Base-by-base conservation (phyloP, 92 coral and sea anemone species). In the Ricordea florida region DNA sequence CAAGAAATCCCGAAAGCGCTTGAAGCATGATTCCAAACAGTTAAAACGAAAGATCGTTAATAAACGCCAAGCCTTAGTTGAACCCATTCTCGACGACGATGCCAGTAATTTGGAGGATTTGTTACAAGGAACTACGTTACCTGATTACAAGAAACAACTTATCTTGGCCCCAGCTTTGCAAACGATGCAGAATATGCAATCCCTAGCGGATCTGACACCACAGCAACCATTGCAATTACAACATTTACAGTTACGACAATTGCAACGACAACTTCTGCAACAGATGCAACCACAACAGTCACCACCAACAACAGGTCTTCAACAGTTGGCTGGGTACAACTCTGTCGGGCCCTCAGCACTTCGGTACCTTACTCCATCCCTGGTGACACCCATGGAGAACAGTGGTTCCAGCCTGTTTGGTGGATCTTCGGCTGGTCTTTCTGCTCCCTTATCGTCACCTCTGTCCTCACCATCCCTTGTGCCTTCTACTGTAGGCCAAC, bases 91-190 rank as follows among this genome's bases (percentile, higher is more conserved):
- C 21, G 22, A 35, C 8, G 58, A 73, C 6, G 69, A 73, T 31
- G 35, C 58, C 1, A 37, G 25, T 28, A 17, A 36, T 10, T 45
- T 79, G 47, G 80, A 72, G 14, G 68, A 64, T n/a, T 22, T 78
- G 23, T 9, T 78, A 21, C 80, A 87, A 60, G 78, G 62, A 10
- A 81, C 67, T 25, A 28, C 55, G 28, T 22, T 61, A 5, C 68
- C 81, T 24, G 76, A 81, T 14, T 75, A 66, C 56, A 89, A 88
- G 62, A 80, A 93, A 57, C 85, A 91, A 46, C 55, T 87, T 30
- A 85, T 91, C 2, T 60, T 91, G 26, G 75, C 90, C 13, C 88
- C 76, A 43, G 42, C 92, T 9, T 74, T 77, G 45, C 51, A 76
- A 57, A 64, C 80, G 15, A 73, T 83, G 34, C 71, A 74, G 65